Evolutionary conservation across 2,113 vertebrate species (phyloP).

Genomic region (Mus musculus): DNA sequence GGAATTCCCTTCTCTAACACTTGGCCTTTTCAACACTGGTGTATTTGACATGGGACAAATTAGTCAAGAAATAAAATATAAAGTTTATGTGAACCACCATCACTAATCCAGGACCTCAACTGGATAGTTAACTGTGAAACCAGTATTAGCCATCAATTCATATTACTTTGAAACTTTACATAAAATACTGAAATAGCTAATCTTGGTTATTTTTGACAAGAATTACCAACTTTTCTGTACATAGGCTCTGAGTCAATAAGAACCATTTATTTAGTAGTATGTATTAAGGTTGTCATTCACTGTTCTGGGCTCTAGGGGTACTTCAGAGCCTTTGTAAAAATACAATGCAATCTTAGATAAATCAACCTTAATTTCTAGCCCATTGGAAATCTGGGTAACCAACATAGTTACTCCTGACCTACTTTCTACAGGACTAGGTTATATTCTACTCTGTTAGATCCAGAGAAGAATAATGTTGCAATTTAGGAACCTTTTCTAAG

Average conservation of each 20-base stretch:
- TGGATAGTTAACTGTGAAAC: slow-evolving; percentile 19
- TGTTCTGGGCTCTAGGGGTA: background rate
- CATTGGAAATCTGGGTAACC: background rate
- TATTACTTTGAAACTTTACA: background rate
- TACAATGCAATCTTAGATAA: background rate
- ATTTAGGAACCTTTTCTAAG: background rate
- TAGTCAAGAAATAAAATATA: slow-evolving; percentile 28
- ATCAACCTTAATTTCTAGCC: background rate
- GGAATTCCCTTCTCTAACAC: background rate
- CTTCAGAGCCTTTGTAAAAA: background rate
- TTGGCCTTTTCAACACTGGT: background rate
- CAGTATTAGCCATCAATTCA: background rate
- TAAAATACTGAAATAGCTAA: background rate
- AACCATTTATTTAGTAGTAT: background rate
- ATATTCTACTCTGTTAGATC: background rate
- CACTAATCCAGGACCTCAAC: slow-evolving; percentile 22
- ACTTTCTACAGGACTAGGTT: background rate
- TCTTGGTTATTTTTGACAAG: background rate
- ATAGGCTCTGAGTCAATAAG: background rate
- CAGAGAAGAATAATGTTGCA: background rate
- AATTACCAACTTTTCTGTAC: slow-evolving; percentile 6
- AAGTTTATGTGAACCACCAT: background rate
- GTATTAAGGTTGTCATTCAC: background rate
- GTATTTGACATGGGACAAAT: slow-evolving; percentile 27
- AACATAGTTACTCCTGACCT: background rate